Conservation (phyloP, 2,113 vertebrate species). For the Oenanthe oenanthe region DNA sequence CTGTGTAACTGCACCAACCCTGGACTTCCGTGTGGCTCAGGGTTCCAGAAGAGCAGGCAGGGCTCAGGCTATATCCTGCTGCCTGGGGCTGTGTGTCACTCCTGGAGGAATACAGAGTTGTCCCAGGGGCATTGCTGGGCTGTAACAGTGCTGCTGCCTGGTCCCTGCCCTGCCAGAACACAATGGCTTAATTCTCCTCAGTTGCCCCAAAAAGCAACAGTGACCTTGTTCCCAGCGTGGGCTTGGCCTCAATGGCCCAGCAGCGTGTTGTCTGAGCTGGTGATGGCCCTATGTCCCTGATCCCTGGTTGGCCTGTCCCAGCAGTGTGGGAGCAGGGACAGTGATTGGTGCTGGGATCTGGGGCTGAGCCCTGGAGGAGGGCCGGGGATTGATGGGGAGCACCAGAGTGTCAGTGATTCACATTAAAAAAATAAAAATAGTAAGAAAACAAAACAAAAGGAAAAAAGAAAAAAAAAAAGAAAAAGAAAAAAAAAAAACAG, state of each 20-base stretch:
- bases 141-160: background rate
- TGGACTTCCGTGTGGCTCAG: background rate
- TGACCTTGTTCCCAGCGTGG: fast-evolving
- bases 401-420: background rate
- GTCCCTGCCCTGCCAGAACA: background rate
- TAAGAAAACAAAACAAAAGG: too few relatives aligned
- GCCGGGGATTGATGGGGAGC: background rate
- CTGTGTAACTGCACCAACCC: background rate
- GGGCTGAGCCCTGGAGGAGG: background rate
- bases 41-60: background rate
- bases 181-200: background rate
- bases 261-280: background rate
- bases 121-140: background rate
- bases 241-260: background rate
- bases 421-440: background rate
- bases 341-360: background rate
- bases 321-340: background rate
- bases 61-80: background rate
- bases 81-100: background rate
- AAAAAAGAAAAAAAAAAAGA: background rate
- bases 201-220: background rate
- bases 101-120: background rate
- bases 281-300: background rate
- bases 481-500: background rate
- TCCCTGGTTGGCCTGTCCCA: background rate